phyloP scores from a whole-genome alignment of 2,888 invertebrate genomes.

The Tiphia femorata region DNA sequence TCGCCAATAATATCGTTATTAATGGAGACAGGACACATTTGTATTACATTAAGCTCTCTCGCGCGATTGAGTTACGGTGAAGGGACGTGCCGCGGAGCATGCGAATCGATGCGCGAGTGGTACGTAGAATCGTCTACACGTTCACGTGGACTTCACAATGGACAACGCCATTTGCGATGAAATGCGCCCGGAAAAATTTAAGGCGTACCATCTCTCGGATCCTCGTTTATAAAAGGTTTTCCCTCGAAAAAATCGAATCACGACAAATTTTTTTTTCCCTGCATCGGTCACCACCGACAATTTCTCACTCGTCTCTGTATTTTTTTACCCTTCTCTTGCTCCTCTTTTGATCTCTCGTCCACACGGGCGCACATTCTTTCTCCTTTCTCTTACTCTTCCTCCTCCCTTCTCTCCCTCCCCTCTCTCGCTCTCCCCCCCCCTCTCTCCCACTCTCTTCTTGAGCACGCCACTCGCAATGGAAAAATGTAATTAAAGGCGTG shows the following conservation, averaged over 20 bases:
- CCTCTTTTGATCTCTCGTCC: too few species aligned
- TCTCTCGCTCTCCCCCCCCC: slow-evolving; percentile 18
- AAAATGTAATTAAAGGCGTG: slow-evolving; percentile 63
- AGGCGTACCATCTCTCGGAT: too few species aligned
- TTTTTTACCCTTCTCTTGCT: too few species aligned
- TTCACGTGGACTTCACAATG: too few species aligned
- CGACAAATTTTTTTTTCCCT: neutral
- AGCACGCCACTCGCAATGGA: slow-evolving; percentile 44
- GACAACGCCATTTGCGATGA: too few species aligned
- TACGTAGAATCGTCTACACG: neutral
- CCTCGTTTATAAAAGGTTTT: too few species aligned
- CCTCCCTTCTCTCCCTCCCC: neutral
- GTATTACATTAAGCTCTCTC: neutral
- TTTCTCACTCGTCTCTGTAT: neutral
- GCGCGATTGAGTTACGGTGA: neutral
- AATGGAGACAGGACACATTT: neutral
- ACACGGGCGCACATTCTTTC: slow-evolving; percentile 11
- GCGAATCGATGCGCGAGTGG: neutral
- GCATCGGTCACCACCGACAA: neutral
- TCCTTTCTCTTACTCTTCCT: neutral
- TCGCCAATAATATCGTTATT: neutral
- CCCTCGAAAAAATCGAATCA: neutral
- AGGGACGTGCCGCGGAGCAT: neutral
- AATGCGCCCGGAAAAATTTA: neutral
- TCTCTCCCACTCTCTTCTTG: slow-evolving; percentile 35